phyloP scores from a whole-genome alignment of 2,888 invertebrate genomes.

The Entomobrya multifasciata region DNA sequence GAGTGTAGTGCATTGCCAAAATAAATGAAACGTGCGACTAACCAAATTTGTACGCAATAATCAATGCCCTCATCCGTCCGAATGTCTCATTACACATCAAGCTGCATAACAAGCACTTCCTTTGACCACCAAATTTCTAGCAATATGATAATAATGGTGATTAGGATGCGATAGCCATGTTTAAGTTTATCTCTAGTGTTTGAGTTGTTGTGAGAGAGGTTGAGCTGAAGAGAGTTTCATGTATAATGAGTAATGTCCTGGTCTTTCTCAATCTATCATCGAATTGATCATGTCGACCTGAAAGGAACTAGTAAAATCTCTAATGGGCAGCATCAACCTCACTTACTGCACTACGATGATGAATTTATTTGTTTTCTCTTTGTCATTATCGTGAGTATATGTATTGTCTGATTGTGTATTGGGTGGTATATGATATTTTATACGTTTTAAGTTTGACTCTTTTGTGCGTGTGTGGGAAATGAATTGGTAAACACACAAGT shows the following conservation, averaged over 20 bases:
- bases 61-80: neutral
- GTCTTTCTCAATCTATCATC: neutral
- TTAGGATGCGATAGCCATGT: constrained; percentile 67
- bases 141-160: constrained; percentile 26
- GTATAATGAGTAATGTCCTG: neutral
- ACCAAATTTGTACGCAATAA: neutral
- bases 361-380: neutral
- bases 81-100: neutral
- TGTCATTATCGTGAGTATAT: neutral
- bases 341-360: neutral
- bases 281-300: neutral
- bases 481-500: too few relatives aligned
- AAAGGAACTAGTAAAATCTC: neutral
- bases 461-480: too few relatives aligned
- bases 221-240: too few relatives aligned
- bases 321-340: too few relatives aligned
- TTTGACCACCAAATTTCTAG: constrained; percentile 37
- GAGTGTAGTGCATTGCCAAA: neutral
- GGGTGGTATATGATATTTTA: neutral
- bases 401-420: constrained; percentile 6
- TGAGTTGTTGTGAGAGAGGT: neutral
- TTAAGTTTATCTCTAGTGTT: constrained; percentile 36
- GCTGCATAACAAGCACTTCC: constrained; percentile 19
- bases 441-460: constrained; percentile 8
- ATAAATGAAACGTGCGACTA: neutral